These are phyloP conservation scores for Sander lucioperca DNA, from an alignment of 2,113 vertebrate species.

Conservation along the genomic window DNA sequence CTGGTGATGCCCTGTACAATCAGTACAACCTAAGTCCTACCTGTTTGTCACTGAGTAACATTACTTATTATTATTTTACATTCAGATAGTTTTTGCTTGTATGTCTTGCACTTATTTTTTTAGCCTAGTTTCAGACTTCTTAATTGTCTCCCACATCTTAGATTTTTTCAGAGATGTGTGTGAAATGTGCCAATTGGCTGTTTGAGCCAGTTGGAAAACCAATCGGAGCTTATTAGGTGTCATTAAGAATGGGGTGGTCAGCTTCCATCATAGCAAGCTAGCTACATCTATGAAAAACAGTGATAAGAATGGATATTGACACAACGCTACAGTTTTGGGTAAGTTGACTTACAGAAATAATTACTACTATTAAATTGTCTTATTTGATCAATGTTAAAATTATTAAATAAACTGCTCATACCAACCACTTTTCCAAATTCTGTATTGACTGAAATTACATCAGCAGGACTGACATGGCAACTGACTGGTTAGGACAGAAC, in stretches of 20 bases:
- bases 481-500: too few relatives aligned
- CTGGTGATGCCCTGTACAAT: not conserved
- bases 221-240: not conserved
- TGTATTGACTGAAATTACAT: not conserved
- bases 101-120: not conserved
- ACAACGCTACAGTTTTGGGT: not conserved
- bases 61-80: not conserved
- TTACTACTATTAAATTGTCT: not conserved
- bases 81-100: not conserved
- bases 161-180: not conserved
- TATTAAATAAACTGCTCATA: not conserved
- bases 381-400: not conserved
- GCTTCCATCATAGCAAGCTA: too few relatives aligned
- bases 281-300: not conserved
- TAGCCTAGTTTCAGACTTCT: not conserved
- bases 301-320: not conserved
- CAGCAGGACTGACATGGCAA: too few relatives aligned
- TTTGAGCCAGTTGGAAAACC: not conserved
- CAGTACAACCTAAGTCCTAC: not conserved
- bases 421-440: not conserved
- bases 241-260: not conserved
- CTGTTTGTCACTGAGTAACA: not conserved
- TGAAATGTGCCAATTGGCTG: not conserved
- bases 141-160: not conserved
- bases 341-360: not conserved